A percentile compares a stretch with the other conserved stretches of the same genome.
phyloP scores from a whole-genome alignment of 1,140 invertebrate genomes.

The Saccostrea echinata region DNA sequence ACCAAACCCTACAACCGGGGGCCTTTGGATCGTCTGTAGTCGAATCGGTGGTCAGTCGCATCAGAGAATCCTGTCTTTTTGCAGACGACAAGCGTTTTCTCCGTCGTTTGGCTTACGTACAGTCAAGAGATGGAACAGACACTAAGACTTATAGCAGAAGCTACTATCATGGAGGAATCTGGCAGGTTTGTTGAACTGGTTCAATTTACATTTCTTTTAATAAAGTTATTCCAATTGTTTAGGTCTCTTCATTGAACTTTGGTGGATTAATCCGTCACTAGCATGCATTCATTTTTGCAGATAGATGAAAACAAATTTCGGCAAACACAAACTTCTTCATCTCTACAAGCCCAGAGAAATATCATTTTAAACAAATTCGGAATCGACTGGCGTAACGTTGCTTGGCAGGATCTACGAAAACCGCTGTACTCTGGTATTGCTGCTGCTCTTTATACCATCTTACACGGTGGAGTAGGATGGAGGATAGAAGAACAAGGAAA shows the following conservation, averaged over 20 bases:
- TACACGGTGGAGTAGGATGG: constrained; percentile 53
- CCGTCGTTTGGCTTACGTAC: constrained; percentile 66
- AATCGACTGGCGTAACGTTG: constrained; percentile 68
- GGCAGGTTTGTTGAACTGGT: constrained; percentile 63
- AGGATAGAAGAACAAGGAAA: constrained; percentile 61
- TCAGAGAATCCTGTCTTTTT: constrained; percentile 65
- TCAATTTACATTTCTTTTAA: no score
- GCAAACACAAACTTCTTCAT: constrained; percentile 45
- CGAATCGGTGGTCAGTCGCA: constrained; percentile 66
- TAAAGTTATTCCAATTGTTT: no score
- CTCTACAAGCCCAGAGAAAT: constrained; percentile 46
- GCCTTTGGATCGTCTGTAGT: constrained; percentile 62
- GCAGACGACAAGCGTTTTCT: constrained; percentile 66
- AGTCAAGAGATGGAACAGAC: constrained; percentile 63
- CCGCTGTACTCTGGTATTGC: constrained; percentile 74
- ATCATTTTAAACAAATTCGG: constrained; percentile 65
- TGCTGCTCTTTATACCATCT: constrained; percentile 66
- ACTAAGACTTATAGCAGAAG: constrained; percentile 59
- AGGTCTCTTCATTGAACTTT: no score
- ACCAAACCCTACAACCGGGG: constrained; percentile 58
- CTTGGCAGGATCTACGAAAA: constrained; percentile 70
- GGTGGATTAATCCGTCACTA: no score
- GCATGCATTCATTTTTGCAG: constrained; percentile 26
- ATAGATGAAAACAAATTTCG: constrained; percentile 59
- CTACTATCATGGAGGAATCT: constrained; percentile 69